Base-by-base conservation (phyloP, 2,888 invertebrate species). In the Eristalis intricaria region DNA sequence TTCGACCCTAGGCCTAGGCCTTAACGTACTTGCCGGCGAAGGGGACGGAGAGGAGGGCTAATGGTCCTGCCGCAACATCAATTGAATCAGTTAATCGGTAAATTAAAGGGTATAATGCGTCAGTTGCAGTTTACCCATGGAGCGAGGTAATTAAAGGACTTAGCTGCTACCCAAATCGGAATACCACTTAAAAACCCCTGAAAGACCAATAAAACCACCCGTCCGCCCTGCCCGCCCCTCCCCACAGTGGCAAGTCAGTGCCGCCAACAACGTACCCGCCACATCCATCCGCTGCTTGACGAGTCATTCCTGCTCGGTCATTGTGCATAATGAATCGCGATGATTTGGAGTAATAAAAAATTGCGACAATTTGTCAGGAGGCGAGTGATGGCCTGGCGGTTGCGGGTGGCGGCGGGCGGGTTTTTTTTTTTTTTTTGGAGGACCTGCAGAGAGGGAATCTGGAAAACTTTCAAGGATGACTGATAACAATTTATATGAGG, bases 241-340 rank as follows among this genome's bases (percentile, higher is more conserved):
- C 10, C 23, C 58, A 2, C 0, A 29, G 8, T 10, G 32, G 15
- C 15, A 23, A 19, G 26, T 13, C 60, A 15, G 26, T 26, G 60
- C 23, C 13, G 60, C 60, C 19, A 43, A 13, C 43, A 43, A 4
- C 43, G 7, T 4, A 4, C 13, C 15, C 1, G 8, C 38, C 56
- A 43, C 19, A 75, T 50, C 70, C 74, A 40, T 38, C 40, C 35
- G 58, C 75, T 68, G 56, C 68, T 56, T 63, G 66, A 79, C 63
- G 81, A 73, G 68, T 84, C 86, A 83, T 89, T 90, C 88, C 84
- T 88, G 89, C 89, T 80, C 82, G 89, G 90, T 90, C 90, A 90
- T 89, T 89, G 89, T 88, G 86, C 89, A 88, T 90, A 90, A 90
- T 90, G 90, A 90, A 89, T 90, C 89, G 89, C 90, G 90, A 90